Conservation (phyloP, 1,140 invertebrate species). For the Drosophila simulans region DNA sequence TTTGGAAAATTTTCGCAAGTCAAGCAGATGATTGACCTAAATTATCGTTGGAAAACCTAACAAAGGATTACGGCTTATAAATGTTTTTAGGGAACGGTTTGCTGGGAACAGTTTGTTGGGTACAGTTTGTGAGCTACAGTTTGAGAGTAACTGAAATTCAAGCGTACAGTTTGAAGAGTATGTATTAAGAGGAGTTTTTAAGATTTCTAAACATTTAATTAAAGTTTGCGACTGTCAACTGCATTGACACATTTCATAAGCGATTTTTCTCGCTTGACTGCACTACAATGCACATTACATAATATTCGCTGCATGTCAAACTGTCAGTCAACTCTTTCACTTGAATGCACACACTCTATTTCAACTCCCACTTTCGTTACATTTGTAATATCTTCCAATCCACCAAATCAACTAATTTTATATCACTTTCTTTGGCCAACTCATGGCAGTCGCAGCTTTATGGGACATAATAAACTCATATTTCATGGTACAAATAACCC, state of each 20-base stretch:
- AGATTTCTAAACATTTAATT: no score
- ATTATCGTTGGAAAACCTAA: conserved; percentile 34
- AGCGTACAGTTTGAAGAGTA: not conserved
- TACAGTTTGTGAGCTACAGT: not conserved
- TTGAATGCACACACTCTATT: conserved; percentile 7
- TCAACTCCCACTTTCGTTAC: conserved; percentile 10
- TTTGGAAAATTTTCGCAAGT: conserved; percentile 61
- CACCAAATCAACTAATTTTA: conserved; percentile 61
- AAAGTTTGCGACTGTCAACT: conserved; percentile 10
- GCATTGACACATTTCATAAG: conserved; percentile 2
- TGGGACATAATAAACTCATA: conserved; percentile 70
- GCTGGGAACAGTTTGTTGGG: not conserved
- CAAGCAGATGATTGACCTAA: conserved; percentile 76
- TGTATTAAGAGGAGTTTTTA: no score
- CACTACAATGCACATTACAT: conserved; percentile 35
- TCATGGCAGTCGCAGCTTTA: conserved; percentile 59
- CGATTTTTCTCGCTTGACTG: conserved; percentile 39
- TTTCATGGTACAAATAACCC: conserved; percentile 68
- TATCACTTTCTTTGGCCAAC: conserved; percentile 61
- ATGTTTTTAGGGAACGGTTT: conserved; percentile 11
- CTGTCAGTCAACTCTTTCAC: conserved; percentile 50
- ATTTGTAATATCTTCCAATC: conserved; percentile 29
- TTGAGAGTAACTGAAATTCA: not conserved
- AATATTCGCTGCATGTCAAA: conserved; percentile 43
- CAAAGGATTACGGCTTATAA: conserved; percentile 26